Evolutionary conservation across 1,140 invertebrate genomes (phyloP), one percentile per base, ranked within the genome.

Genomic region (Temnothorax longispinosus): DNA sequence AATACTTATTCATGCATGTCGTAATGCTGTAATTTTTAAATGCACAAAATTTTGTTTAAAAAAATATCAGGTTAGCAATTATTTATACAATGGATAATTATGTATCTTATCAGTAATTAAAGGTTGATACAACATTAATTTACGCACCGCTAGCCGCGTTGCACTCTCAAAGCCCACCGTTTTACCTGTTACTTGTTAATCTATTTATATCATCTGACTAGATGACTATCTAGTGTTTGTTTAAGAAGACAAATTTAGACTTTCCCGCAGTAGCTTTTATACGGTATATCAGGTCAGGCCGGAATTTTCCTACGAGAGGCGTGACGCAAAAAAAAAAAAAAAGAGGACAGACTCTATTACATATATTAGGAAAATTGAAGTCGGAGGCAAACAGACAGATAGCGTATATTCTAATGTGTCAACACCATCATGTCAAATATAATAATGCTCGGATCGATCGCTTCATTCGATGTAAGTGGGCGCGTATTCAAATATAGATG

Each of bases 401-500:
- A 27, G 3, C 13, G 4, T 3, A 27, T 50, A 32, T 4, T 47
- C 58, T 78, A 78, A 65, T 78, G 18, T 64, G 76, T 78, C 76
- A 78, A 78, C 58, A 78, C 44, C 44, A 65, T 47, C 44, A 32
- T 64, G 21, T 77, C 38, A 32, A 44, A 62, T 35, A 41, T 65
- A 52, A 50, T 18, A n/a, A 64, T 15, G 27, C 15, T 77, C 41
- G 41, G 11, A 77, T 47, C 56, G 21, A 78, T 65, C 8, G 60
- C 3, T 78, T 78, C 44, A 52, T 35, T 65, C 0, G n/a, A 52
- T 13, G 32, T 21, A 65, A 65, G 27, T 47, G 75, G 27, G 18
- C 41, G 10, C 10, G 58, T 65, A 50, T 50, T 65, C 60, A 65
- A 78, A 78, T 78, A 52, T 50, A 78, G 6, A 78, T 8, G 15